Percentiles rank a stretch among this genome's conserved stretches.
Conservation (phyloP, 2,888 invertebrate genomes). For the Conops quadrifasciatus region DNA sequence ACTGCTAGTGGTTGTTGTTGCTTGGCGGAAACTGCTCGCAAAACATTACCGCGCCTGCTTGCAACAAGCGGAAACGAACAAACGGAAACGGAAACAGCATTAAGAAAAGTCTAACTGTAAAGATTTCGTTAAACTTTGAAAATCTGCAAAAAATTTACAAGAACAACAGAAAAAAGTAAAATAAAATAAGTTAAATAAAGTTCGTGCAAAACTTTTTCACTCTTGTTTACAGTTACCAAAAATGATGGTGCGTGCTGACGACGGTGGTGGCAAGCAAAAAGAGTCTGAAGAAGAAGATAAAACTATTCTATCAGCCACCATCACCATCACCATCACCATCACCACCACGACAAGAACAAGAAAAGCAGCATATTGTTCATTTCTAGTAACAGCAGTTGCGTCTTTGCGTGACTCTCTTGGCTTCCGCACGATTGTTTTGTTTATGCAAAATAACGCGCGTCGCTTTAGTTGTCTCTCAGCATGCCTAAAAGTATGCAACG, state of each 20-base stretch:
- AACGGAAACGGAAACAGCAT: constrained; percentile 16
- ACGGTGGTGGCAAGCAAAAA: neutral
- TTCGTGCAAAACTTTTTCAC: constrained; percentile 24
- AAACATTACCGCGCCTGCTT: constrained; percentile 22
- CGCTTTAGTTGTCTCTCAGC: neutral
- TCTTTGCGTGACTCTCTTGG: constrained; percentile 1
- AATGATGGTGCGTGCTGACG: too few species aligned
- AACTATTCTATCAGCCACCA: neutral
- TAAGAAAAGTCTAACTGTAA: constrained; percentile 15
- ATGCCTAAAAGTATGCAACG: constrained; percentile 11
- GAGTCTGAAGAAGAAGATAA: too few species aligned
- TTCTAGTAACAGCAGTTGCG: neutral
- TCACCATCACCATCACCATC: neutral
- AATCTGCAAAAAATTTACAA: neutral
- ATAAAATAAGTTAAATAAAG: constrained; percentile 4
- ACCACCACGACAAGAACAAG: constrained; percentile 4
- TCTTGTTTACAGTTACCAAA: constrained; percentile 28
- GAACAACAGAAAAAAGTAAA: neutral
- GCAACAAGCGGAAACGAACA: neutral
- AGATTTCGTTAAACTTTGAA: constrained; percentile 27
- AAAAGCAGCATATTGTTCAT: neutral
- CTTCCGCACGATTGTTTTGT: constrained; percentile 35
- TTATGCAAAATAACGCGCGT: constrained; percentile 23
- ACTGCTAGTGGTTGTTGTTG: too few species aligned
- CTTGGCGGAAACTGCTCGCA: neutral